Evolutionary conservation across 2,888 invertebrate species (phyloP).

Genomic region (Pachycephus smyrnensis): DNA sequence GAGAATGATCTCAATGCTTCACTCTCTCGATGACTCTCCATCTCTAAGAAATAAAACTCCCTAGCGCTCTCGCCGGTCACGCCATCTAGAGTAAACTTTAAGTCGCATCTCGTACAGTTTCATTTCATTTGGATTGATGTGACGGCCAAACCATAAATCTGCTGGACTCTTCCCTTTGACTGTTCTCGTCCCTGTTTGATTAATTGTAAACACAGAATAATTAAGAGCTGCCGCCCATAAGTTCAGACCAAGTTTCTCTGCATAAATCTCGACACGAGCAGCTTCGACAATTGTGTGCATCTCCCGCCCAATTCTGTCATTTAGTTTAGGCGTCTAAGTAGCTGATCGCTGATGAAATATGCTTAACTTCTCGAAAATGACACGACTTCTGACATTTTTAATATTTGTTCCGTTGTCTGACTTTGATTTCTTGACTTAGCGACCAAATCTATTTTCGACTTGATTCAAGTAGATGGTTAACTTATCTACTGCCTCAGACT

Average conservation of each 20-base stretch:
- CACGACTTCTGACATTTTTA: too few species aligned
- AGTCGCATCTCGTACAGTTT: too few species aligned
- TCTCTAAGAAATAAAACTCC: too few species aligned
- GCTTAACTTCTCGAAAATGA: constrained; percentile 35
- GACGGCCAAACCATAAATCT: constrained; percentile 36
- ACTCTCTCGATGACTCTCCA: too few species aligned
- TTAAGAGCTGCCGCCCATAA: constrained; percentile 40
- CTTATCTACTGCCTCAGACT: constrained; percentile 39
- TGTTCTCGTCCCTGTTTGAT: constrained; percentile 41
- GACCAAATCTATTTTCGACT: constrained; percentile 48
- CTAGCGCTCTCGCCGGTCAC: too few species aligned
- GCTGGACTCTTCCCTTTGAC: constrained; percentile 31
- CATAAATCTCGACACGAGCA: constrained; percentile 35
- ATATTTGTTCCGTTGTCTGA: constrained; percentile 34
- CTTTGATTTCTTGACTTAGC: constrained; percentile 35
- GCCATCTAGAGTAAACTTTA: too few species aligned
- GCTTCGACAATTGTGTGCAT: constrained; percentile 42
- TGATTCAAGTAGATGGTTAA: constrained; percentile 37
- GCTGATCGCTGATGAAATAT: constrained; percentile 28
- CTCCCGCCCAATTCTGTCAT: constrained; percentile 43
- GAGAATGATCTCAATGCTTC: too few species aligned
- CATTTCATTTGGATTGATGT: constrained; percentile 25
- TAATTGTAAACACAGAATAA: constrained; percentile 38
- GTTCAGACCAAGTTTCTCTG: constrained; percentile 27
- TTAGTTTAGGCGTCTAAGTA: constrained; percentile 41